Evolutionary conservation across 2,888 invertebrate genomes (phyloP).

Genomic region (Pseudolycoriella hygida): DNA sequence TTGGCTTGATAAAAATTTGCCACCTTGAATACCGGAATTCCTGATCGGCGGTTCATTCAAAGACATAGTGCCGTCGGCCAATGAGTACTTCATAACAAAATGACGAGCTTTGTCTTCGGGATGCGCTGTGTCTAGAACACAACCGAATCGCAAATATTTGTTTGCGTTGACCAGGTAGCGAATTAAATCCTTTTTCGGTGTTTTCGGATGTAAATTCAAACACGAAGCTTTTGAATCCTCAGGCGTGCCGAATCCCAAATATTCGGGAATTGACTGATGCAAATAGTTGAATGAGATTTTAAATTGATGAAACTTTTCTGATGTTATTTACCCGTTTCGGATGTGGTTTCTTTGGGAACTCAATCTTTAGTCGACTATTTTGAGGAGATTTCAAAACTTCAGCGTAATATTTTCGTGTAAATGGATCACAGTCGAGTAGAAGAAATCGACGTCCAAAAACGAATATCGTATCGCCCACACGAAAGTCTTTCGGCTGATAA

Average conservation of each 20-base stretch:
- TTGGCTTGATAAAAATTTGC: constrained; percentile 52
- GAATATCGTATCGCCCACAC: constrained; percentile 52
- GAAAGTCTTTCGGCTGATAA: constrained; percentile 59
- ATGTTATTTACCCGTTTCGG: constrained; percentile 12
- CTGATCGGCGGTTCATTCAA: constrained; percentile 53
- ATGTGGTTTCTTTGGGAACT: constrained; percentile 16
- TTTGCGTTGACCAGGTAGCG: constrained; percentile 55
- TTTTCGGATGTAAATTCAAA: constrained; percentile 47
- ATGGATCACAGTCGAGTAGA: constrained; percentile 60
- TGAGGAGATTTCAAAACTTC: constrained; percentile 17
- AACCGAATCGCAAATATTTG: constrained; percentile 54
- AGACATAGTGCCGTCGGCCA: constrained; percentile 56
- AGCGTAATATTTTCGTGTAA: constrained; percentile 59
- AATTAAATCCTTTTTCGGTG: constrained; percentile 56
- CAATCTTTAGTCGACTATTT: constrained; percentile 19
- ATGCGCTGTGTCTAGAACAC: constrained; percentile 57
- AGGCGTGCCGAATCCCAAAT: constrained; percentile 40
- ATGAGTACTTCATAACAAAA: constrained; percentile 58
- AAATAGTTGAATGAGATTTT: constrained; percentile 8
- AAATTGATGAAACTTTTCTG: background rate
- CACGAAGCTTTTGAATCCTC: constrained; percentile 64
- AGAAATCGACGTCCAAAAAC: constrained; percentile 54
- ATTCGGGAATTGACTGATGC: constrained; percentile 11
- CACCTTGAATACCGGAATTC: constrained; percentile 60
- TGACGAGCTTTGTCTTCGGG: constrained; percentile 59